Evolutionary conservation across 2,888 invertebrate species (phyloP), one percentile per base, ranked within the genome.

Genomic region (Sepiola atlantica): DNA sequence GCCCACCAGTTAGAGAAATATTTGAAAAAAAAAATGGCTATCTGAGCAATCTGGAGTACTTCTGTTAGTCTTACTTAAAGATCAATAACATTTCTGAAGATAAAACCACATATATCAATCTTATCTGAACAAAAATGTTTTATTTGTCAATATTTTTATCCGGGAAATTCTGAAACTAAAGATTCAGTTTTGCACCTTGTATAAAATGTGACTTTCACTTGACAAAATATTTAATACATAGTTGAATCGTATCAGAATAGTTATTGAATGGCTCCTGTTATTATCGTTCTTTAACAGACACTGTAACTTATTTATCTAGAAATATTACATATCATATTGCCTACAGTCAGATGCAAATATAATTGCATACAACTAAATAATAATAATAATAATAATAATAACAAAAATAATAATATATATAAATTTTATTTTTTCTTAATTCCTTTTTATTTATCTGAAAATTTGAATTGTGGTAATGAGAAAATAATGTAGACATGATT

Each of bases 391-490:
- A n/a, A n/a, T 32, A n/a, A n/a, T n/a, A n/a, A n/a, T n/a, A n/a
- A n/a, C n/a, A n/a, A n/a, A n/a, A n/a, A n/a, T n/a, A n/a, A n/a
- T n/a, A n/a, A n/a, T n/a, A n/a, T n/a, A n/a, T n/a, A n/a, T n/a
- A n/a, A n/a, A n/a, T n/a, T n/a, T n/a, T n/a, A n/a, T 77, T 32
- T 77, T 77, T 77, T 77, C 77, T 77, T 77, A n/a, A 77, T 77
- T 77, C n/a, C n/a, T 77, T n/a, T 61, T 61, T 61, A 45, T 45
- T 45, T 45, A 45, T 61, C 61, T n/a, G n/a, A n/a, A 77, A 77
- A 77, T 77, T 77, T 77, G 77, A n/a, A 77, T 77, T 32, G 77
- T n/a, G 77, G 77, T 77, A 77, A 77, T 77, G 77, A 77, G 77
- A 77, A 77, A 77, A 77, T 77, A 77, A 77, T 77, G 77, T n/a